A percentile compares a stretch with the other conserved stretches of the same genome.
phyloP scores from a whole-genome alignment of 2,888 invertebrate species.

The Pristionchus entomophagus region DNA sequence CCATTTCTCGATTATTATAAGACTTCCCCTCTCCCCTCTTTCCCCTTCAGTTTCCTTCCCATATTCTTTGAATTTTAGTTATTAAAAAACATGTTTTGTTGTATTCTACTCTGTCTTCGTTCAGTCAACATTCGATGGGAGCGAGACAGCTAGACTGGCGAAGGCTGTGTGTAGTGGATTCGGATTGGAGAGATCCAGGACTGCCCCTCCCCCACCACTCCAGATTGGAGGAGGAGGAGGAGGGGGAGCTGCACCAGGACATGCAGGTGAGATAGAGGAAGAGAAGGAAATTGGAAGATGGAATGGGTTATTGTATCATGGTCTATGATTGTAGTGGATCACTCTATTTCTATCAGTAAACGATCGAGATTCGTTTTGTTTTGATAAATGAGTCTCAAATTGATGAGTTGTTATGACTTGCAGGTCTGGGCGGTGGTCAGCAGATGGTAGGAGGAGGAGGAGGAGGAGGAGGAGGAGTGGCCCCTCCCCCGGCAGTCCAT shows the following conservation, averaged over 20 bases:
- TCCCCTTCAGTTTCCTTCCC: background rate
- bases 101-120: background rate
- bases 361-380: too few species aligned
- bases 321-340: too few species aligned
- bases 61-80: background rate
- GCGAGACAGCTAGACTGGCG: slow-evolving; percentile 63
- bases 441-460: background rate
- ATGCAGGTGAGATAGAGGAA: background rate
- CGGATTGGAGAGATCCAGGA: slow-evolving; percentile 50
- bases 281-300: background rate
- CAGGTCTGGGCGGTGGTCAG: background rate
- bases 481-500: background rate
- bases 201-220: slow-evolving; percentile 16
- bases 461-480: background rate
- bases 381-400: too few species aligned
- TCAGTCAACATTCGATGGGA: slow-evolving; percentile 57
- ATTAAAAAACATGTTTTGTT: background rate
- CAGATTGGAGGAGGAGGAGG: background rate
- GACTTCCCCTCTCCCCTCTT: background rate
- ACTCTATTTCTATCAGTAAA: too few species aligned
- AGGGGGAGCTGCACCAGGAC: background rate
- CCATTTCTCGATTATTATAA: slow-evolving; percentile 4
- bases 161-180: slow-evolving; percentile 63
- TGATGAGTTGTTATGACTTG: too few species aligned
- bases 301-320: background rate